phyloP scores from a whole-genome alignment of 2,113 vertebrate genomes.

The Bungarus multicinctus region DNA sequence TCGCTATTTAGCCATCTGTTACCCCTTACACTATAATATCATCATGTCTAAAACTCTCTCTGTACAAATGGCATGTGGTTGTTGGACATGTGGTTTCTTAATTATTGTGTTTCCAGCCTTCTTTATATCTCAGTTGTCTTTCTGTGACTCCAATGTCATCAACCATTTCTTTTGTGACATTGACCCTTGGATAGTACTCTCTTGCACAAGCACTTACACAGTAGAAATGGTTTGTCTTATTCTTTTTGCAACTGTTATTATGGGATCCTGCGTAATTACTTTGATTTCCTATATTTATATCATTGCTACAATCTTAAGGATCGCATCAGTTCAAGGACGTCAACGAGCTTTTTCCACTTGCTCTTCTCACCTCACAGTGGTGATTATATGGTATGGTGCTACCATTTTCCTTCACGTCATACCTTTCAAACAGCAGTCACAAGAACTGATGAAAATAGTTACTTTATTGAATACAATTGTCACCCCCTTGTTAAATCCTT shows the following conservation, averaged over 20 bases:
- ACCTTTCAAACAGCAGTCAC: slow-evolving; percentile 25
- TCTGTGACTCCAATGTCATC: slow-evolving; percentile 35
- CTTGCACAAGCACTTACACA: slow-evolving; percentile 39
- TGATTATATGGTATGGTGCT: slow-evolving; percentile 46
- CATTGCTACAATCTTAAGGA: slow-evolving; percentile 8
- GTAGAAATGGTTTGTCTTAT: slow-evolving; percentile 20
- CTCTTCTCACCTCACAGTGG: slow-evolving; percentile 35
- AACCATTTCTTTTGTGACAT: slow-evolving; percentile 44
- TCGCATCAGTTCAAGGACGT: not conserved
- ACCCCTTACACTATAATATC: slow-evolving; percentile 43
- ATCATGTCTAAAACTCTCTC: slow-evolving; percentile 28
- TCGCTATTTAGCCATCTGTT: slow-evolving; percentile 50
- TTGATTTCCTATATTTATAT: slow-evolving; percentile 37
- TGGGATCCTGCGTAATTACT: slow-evolving; percentile 13
- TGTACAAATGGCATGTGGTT: slow-evolving; percentile 24
- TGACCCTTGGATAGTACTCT: slow-evolving; percentile 43
- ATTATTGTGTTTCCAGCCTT: slow-evolving; percentile 40
- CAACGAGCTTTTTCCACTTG: slow-evolving; percentile 43
- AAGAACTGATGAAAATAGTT: slow-evolving; percentile 41
- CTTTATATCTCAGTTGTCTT: slow-evolving; percentile 49
- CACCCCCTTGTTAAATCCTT: slow-evolving; percentile 8
- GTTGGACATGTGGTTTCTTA: slow-evolving; percentile 41
- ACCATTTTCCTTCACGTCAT: slow-evolving; percentile 46
- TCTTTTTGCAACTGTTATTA: slow-evolving; percentile 12
- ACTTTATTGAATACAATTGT: slow-evolving; percentile 46